Evolutionary conservation across 53 echinoderm and acorn worm genomes (phyloP).

Genomic region (Apostichopus leukothele): DNA sequence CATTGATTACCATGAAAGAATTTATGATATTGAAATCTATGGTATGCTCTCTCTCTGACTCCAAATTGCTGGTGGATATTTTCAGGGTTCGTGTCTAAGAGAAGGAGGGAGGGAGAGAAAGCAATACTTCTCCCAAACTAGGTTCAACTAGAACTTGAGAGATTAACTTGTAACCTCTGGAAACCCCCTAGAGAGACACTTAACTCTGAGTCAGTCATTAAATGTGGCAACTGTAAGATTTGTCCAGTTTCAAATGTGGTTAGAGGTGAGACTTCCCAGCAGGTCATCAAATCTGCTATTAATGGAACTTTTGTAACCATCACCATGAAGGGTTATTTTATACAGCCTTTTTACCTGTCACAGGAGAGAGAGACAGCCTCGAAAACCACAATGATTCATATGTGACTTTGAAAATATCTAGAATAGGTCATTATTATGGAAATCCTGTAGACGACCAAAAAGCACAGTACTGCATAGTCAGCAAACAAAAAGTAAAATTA

Average conservation of each 20-base stretch:
- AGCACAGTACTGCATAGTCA: too few species aligned
- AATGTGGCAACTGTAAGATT: slow-evolving; percentile 25
- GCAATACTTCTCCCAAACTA: neutral
- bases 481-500: too few species aligned
- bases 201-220: slow-evolving; percentile 8
- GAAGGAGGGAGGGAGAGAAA: neutral
- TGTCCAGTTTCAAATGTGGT: slow-evolving; percentile 6
- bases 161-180: neutral
- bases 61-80: slow-evolving; percentile 17
- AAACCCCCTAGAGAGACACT: slow-evolving; percentile 17
- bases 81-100: neutral
- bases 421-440: too few species aligned
- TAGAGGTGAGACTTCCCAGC: slow-evolving; percentile 1
- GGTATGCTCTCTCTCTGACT: neutral
- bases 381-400: too few species aligned
- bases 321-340: too few species aligned
- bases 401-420: too few species aligned
- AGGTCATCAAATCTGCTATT: neutral
- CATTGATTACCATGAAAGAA: slow-evolving; percentile 19
- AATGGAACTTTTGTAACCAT: too few species aligned
- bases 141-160: neutral
- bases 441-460: too few species aligned
- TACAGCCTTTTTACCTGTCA: too few species aligned
- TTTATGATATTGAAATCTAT: slow-evolving; percentile 15
- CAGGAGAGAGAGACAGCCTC: too few species aligned